These are phyloP conservation scores for Chesias legatella DNA, from an alignment of 2,888 invertebrate genomes.

Conservation along the genomic window DNA sequence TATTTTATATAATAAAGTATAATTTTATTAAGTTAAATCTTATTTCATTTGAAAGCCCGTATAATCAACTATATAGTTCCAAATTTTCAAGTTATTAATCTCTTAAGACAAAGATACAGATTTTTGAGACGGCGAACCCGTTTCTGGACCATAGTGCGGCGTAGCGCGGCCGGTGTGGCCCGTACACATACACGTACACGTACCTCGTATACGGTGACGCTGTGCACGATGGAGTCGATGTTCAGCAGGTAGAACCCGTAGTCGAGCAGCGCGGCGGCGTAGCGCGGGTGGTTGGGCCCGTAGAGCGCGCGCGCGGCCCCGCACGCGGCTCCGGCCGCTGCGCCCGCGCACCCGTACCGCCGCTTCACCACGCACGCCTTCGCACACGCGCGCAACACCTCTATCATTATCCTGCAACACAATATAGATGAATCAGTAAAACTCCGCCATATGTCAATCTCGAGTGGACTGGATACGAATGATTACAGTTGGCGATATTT, in stretches of 20 bases:
- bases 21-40: no score
- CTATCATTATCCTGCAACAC: constrained; percentile 83
- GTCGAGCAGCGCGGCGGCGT: constrained; percentile 91
- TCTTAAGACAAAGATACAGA: no score
- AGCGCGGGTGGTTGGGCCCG: constrained; percentile 87
- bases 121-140: no score
- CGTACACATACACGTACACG: neutral
- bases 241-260: constrained; percentile 95
- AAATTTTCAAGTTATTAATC: no score
- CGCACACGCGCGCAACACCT: constrained; percentile 91
- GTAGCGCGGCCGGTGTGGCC: neutral
- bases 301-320: constrained; percentile 83
- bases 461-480: no score
- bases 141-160: neutral
- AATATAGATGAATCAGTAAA: no score
- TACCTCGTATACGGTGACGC: constrained; percentile 91
- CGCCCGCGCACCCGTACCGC: constrained; percentile 89
- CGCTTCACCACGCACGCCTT: constrained; percentile 95
- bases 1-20: no score
- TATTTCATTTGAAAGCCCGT: no score
- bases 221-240: constrained; percentile 90
- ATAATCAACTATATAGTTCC: no score
- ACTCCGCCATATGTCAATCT: no score
- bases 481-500: no score
- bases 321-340: constrained; percentile 91